Conservation (phyloP, 2,113 vertebrate genomes). For the Paraplagusia blochii region DNA sequence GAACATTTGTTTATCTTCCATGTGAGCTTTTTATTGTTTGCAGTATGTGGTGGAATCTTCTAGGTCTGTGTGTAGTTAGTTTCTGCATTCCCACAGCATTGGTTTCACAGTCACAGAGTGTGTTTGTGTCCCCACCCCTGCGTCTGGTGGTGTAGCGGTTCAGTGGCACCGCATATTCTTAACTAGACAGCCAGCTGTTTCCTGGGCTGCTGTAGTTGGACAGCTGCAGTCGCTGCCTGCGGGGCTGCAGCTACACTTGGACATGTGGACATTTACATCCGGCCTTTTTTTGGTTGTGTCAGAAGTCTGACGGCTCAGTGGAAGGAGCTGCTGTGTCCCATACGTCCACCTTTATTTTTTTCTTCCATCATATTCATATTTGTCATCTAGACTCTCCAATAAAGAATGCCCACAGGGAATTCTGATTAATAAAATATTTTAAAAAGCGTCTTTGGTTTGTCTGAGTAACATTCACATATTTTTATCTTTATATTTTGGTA, state of each 20-base stretch:
- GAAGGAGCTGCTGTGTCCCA: constrained; percentile 12
- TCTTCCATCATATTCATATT: too few species aligned
- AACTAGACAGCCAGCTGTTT: constrained; percentile 26
- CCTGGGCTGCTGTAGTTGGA: constrained; percentile 21
- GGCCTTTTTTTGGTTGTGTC: neutral
- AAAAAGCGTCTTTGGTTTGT: too few species aligned
- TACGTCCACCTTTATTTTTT: neutral
- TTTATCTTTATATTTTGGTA: too few species aligned
- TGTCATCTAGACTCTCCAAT: too few species aligned
- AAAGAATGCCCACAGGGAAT: too few species aligned
- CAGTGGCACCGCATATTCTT: neutral
- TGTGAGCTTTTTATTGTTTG: neutral
- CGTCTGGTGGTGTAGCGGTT: neutral
- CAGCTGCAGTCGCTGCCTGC: constrained; percentile 8
- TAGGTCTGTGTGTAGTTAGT: constrained; percentile 26
- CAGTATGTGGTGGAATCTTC: constrained; percentile 48
- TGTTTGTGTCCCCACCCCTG: neutral
- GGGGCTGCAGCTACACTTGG: constrained; percentile 2
- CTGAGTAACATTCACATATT: too few species aligned
- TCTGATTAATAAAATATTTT: too few species aligned
- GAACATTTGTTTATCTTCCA: neutral
- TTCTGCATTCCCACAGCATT: constrained; percentile 48
- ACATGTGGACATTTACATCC: constrained; percentile 8
- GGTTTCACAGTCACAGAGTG: constrained; percentile 33
- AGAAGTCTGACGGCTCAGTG: too few species aligned